Percentiles rank a stretch among this genome's conserved stretches.
Conservation (phyloP, 2,113 vertebrate genomes). For the Tauraco erythrolophus region DNA sequence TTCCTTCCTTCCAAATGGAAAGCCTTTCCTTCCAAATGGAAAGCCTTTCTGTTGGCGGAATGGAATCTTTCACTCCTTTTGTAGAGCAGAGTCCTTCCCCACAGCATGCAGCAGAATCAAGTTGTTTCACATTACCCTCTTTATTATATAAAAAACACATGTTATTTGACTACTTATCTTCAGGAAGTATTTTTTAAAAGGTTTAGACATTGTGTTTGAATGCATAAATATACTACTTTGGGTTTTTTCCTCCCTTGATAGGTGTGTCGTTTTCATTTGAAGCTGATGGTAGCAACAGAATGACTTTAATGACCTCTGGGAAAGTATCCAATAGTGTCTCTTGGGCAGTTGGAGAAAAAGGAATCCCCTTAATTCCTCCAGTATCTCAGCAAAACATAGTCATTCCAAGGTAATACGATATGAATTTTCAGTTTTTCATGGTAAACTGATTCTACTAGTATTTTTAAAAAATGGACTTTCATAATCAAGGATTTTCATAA, state of each 20-base stretch:
- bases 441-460: background rate
- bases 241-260: slow-evolving; percentile 14
- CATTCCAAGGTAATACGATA: slow-evolving; percentile 80
- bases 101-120: background rate
- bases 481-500: background rate
- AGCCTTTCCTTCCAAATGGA: background rate
- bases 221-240: background rate
- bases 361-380: slow-evolving; percentile 86
- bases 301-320: slow-evolving; percentile 92
- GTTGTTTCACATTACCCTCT: background rate
- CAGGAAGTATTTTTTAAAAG: background rate
- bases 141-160: background rate
- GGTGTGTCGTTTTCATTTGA: slow-evolving; percentile 93
- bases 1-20: background rate
- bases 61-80: background rate
- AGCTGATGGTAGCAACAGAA: slow-evolving; percentile 88
- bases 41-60: background rate
- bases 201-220: background rate
- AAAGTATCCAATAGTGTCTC: slow-evolving; percentile 90
- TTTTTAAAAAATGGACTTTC: background rate
- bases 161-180: background rate
- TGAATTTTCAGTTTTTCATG: background rate
- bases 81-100: background rate
- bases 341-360: slow-evolving; percentile 89
- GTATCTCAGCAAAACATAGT: slow-evolving; percentile 78